A percentile compares a stretch with the other conserved stretches of the same genome.
These are phyloP conservation scores for Dysmachus trigonus DNA, from an alignment of 2,888 invertebrate species.

Conservation along the genomic window DNA sequence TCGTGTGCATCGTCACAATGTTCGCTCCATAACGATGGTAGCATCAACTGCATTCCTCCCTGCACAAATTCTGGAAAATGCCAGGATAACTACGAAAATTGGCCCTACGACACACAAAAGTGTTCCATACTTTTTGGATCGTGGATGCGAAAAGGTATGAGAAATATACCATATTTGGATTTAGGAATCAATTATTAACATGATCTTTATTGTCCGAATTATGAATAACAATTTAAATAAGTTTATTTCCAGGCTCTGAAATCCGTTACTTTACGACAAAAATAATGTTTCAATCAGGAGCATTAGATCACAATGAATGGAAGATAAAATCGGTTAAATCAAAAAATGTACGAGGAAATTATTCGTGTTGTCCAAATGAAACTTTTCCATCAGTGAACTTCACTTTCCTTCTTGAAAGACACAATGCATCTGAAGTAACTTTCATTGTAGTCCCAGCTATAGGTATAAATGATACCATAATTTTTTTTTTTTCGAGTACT, in stretches of 20 bases:
- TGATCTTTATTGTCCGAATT: no score
- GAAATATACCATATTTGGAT: not conserved
- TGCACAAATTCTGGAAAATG: conserved; percentile 70
- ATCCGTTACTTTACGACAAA: not conserved
- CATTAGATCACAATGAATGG: conserved; percentile 69
- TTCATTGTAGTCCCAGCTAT: conserved; percentile 50
- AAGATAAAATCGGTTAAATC: conserved; percentile 65
- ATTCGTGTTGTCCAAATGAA: conserved; percentile 67
- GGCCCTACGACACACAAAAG: conserved; percentile 75
- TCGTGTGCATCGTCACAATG: conserved; percentile 66
- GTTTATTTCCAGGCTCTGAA: conserved; percentile 6
- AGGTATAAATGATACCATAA: conserved; percentile 53
- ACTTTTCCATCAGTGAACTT: conserved; percentile 71
- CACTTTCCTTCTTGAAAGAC: conserved; percentile 68
- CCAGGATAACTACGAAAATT: conserved; percentile 68
- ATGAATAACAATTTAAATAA: not conserved
- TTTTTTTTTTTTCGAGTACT: not conserved
- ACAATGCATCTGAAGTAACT: conserved; percentile 66
- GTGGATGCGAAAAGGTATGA: conserved; percentile 64
- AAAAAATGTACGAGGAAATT: conserved; percentile 66
- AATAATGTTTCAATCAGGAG: conserved; percentile 51
- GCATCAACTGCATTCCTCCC: conserved; percentile 71
- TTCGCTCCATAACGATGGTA: conserved; percentile 66
- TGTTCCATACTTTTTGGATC: conserved; percentile 73
- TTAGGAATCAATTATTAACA: no score